Base-by-base conservation (phyloP, 2,888 invertebrate species). In the Tetropium fuscum region DNA sequence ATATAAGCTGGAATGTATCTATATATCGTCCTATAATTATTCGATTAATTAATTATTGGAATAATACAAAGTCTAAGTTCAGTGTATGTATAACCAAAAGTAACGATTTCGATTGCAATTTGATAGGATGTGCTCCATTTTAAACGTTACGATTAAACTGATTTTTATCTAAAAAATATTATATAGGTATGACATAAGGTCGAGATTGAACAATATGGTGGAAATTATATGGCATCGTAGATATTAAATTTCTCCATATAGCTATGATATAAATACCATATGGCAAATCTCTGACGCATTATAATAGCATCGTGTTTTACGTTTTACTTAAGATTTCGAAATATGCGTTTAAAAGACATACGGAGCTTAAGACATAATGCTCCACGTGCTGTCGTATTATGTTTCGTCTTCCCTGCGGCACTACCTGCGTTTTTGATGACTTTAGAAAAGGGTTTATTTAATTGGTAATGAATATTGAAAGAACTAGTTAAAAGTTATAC, bases 191-290 rank as follows among this genome's bases (percentile, higher is more conserved):
- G 41, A n/a, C 40, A 40, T 22, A 20, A 43, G 22, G 41, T 13
- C 20, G 11, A 43, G 20, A 43, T 43, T 25, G 22, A 43, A 16
- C 44, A 27, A 47, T 34, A 20, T 47, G 51, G 38, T 16, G 16
- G 15, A 18, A n/a, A 51, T 40, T 51, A 34, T 51, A 51, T 20
- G 51, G 51, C 8, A 40, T 51, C 51, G n/a, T n/a, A n/a, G n/a
- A 16, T 40, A 48, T 48, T 36, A 22, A 36, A 36, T 48, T 48
- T 36, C 44, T 2, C 36, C 13, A 8, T 36, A n/a, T 25, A 5
- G 10, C 22, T 47, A 47, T 32, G 10, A 34, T 34, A 32, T 11
- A 30, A 11, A 10, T 32, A 18, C 10, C 48, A 51, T 51, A 38
- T 51, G 51, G 51, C 40, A 51, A 51, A 51, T 51, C 51, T 27